Evolutionary conservation across 2,113 vertebrate species (phyloP).

Genomic region (Labrus mixtus): DNA sequence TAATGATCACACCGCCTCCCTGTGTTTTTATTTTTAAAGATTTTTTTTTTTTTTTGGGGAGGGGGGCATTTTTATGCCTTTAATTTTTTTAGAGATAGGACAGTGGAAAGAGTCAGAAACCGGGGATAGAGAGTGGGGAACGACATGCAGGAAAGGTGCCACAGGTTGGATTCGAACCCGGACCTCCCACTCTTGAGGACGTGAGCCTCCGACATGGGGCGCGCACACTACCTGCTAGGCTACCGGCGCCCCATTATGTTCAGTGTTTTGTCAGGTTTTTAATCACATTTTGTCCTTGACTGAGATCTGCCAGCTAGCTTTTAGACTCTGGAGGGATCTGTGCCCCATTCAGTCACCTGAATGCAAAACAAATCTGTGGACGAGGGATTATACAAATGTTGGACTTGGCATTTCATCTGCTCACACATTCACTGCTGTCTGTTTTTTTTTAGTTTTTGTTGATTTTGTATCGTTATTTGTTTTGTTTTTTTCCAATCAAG

Average conservation of each 20-base stretch:
- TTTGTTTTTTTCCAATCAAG: constrained; percentile 39
- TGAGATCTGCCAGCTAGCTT: constrained; percentile 22
- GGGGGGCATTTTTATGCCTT: too few species aligned
- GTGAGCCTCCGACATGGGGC: too few species aligned
- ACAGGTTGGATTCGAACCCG: too few species aligned
- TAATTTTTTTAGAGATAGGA: too few species aligned
- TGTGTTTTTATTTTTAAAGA: not conserved
- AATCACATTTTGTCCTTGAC: constrained; percentile 51
- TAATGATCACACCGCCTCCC: not conserved
- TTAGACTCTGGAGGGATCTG: not conserved
- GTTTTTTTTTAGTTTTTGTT: constrained; percentile 5
- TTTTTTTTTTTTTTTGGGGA: too few species aligned
- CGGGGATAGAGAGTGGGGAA: too few species aligned
- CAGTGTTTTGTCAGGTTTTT: constrained; percentile 40
- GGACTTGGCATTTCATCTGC: constrained; percentile 25
- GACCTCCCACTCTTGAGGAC: too few species aligned
- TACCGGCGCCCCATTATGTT: constrained; percentile 23
- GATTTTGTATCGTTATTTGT: not conserved
- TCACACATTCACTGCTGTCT: constrained; percentile 11
- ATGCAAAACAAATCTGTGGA: constrained; percentile 41
- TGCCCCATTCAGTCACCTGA: constrained; percentile 29
- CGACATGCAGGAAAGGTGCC: too few species aligned
- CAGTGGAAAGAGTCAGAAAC: too few species aligned
- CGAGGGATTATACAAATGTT: constrained; percentile 11
- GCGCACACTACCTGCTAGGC: too few species aligned